Evolutionary conservation across 2,797 vertebrate genomes (phyloP).

Genomic region (Hyperoplus immaculatus): DNA sequence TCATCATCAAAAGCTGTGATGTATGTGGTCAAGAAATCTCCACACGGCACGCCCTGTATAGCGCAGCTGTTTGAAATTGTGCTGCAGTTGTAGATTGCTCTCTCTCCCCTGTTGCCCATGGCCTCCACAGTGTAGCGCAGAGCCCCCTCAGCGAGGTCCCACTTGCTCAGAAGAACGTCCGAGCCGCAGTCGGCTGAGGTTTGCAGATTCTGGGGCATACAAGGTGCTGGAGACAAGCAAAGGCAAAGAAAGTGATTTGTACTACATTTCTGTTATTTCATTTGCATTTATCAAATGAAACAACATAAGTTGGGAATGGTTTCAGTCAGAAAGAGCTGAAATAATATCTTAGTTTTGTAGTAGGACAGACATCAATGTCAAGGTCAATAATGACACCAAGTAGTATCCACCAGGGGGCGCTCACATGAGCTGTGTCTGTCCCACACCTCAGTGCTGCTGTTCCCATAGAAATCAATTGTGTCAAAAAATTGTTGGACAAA

Average conservation of each 20-base stretch:
- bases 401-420: slow-evolving; percentile 19
- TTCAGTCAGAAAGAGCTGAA: background rate
- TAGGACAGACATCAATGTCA: background rate
- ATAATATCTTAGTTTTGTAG: background rate
- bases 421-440: background rate
- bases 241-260: background rate
- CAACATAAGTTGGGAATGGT: background rate
- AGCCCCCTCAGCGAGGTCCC: slow-evolving; percentile 82
- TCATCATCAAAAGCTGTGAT: slow-evolving; percentile 82
- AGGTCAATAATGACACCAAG: background rate
- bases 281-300: background rate
- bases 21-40: slow-evolving; percentile 80
- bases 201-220: slow-evolving; percentile 80
- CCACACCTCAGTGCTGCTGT: background rate
- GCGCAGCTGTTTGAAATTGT: slow-evolving; percentile 80
- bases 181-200: slow-evolving; percentile 72
- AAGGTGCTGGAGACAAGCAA: slow-evolving; percentile 81
- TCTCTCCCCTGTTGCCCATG: slow-evolving; percentile 72
- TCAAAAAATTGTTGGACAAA: background rate
- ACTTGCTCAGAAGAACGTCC: slow-evolving; percentile 76
- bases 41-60: slow-evolving; percentile 79
- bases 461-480: background rate
- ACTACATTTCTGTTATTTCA: background rate
- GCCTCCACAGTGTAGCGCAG: slow-evolving; percentile 79
- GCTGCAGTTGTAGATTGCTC: slow-evolving; percentile 79